Evolutionary conservation across 1,140 invertebrate genomes (phyloP).

Genomic region (Penaeus indicus): DNA sequence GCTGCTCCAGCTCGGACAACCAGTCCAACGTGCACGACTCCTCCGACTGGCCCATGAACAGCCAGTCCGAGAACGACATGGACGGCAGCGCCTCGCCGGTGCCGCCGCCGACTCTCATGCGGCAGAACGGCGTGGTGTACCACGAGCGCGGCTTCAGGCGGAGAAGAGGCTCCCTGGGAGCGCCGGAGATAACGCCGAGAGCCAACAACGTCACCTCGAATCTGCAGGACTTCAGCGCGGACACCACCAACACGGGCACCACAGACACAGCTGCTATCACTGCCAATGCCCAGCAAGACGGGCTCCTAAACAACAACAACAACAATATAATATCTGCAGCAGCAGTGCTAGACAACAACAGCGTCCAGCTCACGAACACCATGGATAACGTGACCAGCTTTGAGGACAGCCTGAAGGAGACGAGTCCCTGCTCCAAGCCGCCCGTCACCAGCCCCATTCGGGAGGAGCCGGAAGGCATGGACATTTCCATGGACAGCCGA

Average conservation of each 20-base stretch:
- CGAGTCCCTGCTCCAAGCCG: conserved; percentile 66
- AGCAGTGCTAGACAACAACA: conserved; percentile 54
- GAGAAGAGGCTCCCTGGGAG: conserved; percentile 44
- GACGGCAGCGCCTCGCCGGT: conserved; percentile 65
- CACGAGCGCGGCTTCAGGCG: conserved; percentile 56
- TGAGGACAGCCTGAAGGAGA: conserved; percentile 70
- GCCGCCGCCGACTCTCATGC: conserved; percentile 55
- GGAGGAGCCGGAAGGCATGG: conserved; percentile 66
- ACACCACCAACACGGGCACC: conserved; percentile 49
- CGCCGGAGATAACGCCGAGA: conserved; percentile 41
- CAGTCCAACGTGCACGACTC: conserved; percentile 67
- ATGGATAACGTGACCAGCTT: conserved; percentile 67
- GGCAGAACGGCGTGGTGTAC: conserved; percentile 58
- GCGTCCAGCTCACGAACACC: conserved; percentile 51
- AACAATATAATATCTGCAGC: conserved; percentile 54
- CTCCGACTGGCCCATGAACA: conserved; percentile 67
- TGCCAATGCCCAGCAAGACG: conserved; percentile 54
- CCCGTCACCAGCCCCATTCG: conserved; percentile 66
- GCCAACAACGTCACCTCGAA: conserved; percentile 36
- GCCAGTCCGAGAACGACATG: conserved; percentile 67
- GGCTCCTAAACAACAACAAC: conserved; percentile 59
- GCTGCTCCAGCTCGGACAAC: conserved; percentile 65
- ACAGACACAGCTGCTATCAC: conserved; percentile 44
- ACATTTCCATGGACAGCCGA: conserved; percentile 65
- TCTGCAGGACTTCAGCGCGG: conserved; percentile 47